Base-by-base conservation (phyloP, 1,140 invertebrate genomes). In the Leptopilina clavipes region DNA sequence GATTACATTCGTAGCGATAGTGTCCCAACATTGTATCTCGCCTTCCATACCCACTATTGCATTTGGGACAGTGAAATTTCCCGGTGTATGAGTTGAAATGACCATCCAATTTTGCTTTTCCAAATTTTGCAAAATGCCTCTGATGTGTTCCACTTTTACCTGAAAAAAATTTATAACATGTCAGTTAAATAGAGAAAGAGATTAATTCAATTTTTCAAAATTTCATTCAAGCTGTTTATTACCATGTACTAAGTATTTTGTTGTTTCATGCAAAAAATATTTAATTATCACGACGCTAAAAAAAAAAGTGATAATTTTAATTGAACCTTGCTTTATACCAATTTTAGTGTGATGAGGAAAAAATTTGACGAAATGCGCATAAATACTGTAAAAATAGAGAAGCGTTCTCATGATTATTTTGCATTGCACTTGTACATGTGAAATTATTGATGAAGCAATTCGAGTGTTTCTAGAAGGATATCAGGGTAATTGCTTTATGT, bases 1-100 rank as follows among this genome's bases (percentile, higher is more conserved):
- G 91, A 14, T 93, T 93, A 76, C 92, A 93, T 82, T 93, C 92
- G 88, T 91, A 91, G 17, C 89, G 86, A 71, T 86, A 89, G 76
- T 91, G 90, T 70, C 85, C 85, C 78, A 89, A 65, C 89, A 90
- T 90, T 2, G 89, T 90, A 75, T 90, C 89, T 1, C 87, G 76
- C 44, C 89, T 88, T 40, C 87, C 84, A 78, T 90, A 90, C 44
- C 88, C 89, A 74, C 89, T 90, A 80, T 89, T 89, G 80, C 89
- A 90, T 56, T 85, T 89, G 1, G 88, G 88, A 77, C 89, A 90
- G 73, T 90, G 89, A 77, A 86, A 90, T 71, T 90, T 90, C 17
- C 89, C 89, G n/a, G 88, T 90, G 18, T 70, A 76, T n/a, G 80
- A 78, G 81, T 90, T 89, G 75, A 82, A 89, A 59, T 85, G 74